phyloP scores from a whole-genome alignment of 2,888 invertebrate species.

The Stenolophus ochropezus region DNA sequence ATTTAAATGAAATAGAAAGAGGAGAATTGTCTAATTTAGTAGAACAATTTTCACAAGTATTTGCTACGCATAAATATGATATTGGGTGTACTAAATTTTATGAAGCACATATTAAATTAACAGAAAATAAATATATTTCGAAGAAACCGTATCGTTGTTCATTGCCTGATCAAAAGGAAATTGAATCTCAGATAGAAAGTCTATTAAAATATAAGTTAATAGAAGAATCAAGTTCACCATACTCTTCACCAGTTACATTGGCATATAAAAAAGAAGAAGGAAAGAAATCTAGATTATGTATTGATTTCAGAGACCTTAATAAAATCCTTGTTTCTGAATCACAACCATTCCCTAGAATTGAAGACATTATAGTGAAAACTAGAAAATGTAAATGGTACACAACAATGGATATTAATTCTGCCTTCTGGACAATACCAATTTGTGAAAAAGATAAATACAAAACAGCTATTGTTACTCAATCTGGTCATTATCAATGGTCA shows the following conservation, averaged over 20 bases:
- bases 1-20: too few relatives aligned
- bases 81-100: too few relatives aligned
- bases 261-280: conserved; percentile 64
- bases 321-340: conserved; percentile 63
- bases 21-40: too few relatives aligned
- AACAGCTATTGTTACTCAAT: conserved; percentile 61
- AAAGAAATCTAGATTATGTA: conserved; percentile 63
- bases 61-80: too few relatives aligned
- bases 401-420: conserved; percentile 64
- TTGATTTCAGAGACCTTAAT: too few relatives aligned
- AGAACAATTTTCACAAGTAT: too few relatives aligned
- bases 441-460: conserved; percentile 61
- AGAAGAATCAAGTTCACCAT: conserved; percentile 22
- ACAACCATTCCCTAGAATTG: conserved; percentile 64
- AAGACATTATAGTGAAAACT: conserved; percentile 62
- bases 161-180: too few relatives aligned
- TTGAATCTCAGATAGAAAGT: too few relatives aligned
- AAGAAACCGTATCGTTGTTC: too few relatives aligned
- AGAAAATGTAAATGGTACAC: conserved; percentile 66
- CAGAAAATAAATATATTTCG: too few relatives aligned
- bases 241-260: conserved; percentile 3
- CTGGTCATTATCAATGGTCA: conserved; percentile 61
- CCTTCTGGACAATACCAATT: conserved; percentile 62
- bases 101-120: too few relatives aligned
- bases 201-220: too few relatives aligned